phyloP scores from a whole-genome alignment of 2,113 vertebrate genomes.

The Pampusana beccarii region DNA sequence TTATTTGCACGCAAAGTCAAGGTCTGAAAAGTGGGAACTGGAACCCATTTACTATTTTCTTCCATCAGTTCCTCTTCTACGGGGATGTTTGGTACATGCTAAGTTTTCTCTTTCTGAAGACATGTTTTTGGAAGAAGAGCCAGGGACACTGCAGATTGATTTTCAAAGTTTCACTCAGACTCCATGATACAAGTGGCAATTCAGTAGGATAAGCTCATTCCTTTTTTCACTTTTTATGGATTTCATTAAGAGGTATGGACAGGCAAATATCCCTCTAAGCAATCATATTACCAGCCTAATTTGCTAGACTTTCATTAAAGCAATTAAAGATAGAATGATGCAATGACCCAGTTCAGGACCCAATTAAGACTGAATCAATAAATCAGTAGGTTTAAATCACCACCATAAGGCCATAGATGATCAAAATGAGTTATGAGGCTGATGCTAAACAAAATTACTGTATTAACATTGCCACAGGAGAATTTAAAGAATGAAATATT shows the following conservation, averaged over 20 bases:
- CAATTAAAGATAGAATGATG: slow-evolving; percentile 53
- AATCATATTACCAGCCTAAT: slow-evolving; percentile 33
- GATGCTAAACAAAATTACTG: not conserved
- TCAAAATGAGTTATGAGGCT: not conserved
- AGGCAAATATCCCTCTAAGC: slow-evolving; percentile 34
- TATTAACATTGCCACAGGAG: not conserved
- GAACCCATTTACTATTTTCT: not conserved
- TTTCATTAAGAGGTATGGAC: slow-evolving; percentile 44
- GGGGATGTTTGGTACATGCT: not conserved
- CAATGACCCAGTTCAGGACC: slow-evolving; percentile 40
- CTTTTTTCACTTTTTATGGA: slow-evolving; percentile 15
- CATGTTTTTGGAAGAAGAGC: not conserved
- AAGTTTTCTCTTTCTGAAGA: not conserved
- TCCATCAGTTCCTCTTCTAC: not conserved
- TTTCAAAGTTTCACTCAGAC: slow-evolving; percentile 10
- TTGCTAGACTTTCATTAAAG: slow-evolving; percentile 47
- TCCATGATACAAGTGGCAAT: not conserved
- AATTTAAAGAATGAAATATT: not conserved
- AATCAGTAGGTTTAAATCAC: slow-evolving; percentile 50
- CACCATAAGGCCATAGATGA: slow-evolving; percentile 10
- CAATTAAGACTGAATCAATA: slow-evolving; percentile 52
- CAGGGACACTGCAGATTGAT: not conserved
- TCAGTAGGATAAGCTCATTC: slow-evolving; percentile 30
- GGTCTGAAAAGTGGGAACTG: not conserved
- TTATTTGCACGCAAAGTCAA: not conserved